Evolutionary conservation across 2,888 invertebrate species (phyloP).

Genomic region (Nymphalis polychloros): DNA sequence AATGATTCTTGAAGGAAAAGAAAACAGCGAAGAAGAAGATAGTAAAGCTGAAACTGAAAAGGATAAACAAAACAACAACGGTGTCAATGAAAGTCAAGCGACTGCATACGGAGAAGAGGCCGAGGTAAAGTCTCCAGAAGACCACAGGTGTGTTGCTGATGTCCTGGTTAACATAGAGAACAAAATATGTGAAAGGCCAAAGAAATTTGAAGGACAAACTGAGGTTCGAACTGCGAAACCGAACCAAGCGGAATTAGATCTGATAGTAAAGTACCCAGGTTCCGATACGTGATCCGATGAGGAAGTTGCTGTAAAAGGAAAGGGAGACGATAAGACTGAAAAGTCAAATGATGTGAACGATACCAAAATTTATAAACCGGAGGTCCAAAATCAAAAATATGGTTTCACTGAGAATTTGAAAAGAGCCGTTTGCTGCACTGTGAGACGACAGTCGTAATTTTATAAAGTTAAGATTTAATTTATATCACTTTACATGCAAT

Average conservation of each 20-base stretch:
- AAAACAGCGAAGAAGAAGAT: slow-evolving; percentile 72
- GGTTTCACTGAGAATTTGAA: slow-evolving; percentile 75
- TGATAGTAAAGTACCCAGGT: slow-evolving; percentile 74
- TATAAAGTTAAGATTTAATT: slow-evolving; percentile 26
- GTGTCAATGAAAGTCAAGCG: slow-evolving; percentile 50
- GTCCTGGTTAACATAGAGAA: slow-evolving; percentile 75
- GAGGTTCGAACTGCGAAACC: slow-evolving; percentile 65
- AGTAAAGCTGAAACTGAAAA: slow-evolving; percentile 62
- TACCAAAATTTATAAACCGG: slow-evolving; percentile 54
- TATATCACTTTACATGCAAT: neutral
- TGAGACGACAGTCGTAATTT: slow-evolving; percentile 69
- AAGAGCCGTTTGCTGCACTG: slow-evolving; percentile 75
- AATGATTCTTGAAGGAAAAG: slow-evolving; percentile 75
- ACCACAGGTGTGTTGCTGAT: slow-evolving; percentile 67
- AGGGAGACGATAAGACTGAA: slow-evolving; percentile 65
- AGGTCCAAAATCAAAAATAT: slow-evolving; percentile 65
- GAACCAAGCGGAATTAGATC: slow-evolving; percentile 72
- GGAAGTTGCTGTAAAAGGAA: slow-evolving; percentile 52
- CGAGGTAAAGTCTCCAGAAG: slow-evolving; percentile 64
- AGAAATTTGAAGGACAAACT: slow-evolving; percentile 63
- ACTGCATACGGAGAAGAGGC: slow-evolving; percentile 53
- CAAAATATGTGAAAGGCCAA: slow-evolving; percentile 65
- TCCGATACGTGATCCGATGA: slow-evolving; percentile 81
- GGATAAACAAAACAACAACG: slow-evolving; percentile 67
- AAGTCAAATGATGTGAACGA: slow-evolving; percentile 47